phyloP scores from a whole-genome alignment of 2,888 invertebrate genomes.

The Ormia ochracea region DNA sequence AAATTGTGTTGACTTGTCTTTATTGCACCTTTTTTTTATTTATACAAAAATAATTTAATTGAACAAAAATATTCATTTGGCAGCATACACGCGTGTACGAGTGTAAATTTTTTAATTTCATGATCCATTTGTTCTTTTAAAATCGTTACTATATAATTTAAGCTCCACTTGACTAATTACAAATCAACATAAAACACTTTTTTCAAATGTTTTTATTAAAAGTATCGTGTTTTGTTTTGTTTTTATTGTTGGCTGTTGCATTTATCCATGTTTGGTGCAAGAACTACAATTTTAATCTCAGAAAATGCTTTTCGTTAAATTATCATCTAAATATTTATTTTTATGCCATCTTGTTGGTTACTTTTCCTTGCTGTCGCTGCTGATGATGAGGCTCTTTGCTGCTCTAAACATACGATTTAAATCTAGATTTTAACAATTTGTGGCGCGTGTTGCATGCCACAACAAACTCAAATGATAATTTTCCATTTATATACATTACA shows the following conservation, averaged over 20 bases:
- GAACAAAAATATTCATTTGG: too few species aligned
- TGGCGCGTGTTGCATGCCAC: slow-evolving; percentile 75
- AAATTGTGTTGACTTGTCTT: too few species aligned
- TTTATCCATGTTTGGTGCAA: slow-evolving; percentile 32
- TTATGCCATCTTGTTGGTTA: slow-evolving; percentile 6
- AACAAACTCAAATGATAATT: slow-evolving; percentile 60
- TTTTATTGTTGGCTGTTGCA: slow-evolving; percentile 1
- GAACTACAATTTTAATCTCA: slow-evolving; percentile 38
- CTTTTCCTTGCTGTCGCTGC: slow-evolving; percentile 12
- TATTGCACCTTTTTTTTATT: too few species aligned
- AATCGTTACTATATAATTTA: slow-evolving; percentile 20
- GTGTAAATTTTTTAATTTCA: slow-evolving; percentile 31
- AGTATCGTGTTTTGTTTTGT: background rate
- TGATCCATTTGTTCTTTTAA: slow-evolving; percentile 34
- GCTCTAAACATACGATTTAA: slow-evolving; percentile 54
- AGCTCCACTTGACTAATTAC: slow-evolving; percentile 49
- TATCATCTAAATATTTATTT: slow-evolving; percentile 16
- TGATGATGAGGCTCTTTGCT: background rate
- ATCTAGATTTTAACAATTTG: slow-evolving; percentile 68
- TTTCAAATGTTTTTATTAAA: slow-evolving; percentile 23
- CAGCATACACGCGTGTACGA: background rate
- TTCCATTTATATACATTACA: too few species aligned
- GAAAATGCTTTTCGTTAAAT: slow-evolving; percentile 42
- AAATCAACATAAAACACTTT: slow-evolving; percentile 42
- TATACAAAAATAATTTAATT: too few species aligned